Evolutionary conservation across 2,888 invertebrate species (phyloP).

Genomic region (Cerceris ruficornis): DNA sequence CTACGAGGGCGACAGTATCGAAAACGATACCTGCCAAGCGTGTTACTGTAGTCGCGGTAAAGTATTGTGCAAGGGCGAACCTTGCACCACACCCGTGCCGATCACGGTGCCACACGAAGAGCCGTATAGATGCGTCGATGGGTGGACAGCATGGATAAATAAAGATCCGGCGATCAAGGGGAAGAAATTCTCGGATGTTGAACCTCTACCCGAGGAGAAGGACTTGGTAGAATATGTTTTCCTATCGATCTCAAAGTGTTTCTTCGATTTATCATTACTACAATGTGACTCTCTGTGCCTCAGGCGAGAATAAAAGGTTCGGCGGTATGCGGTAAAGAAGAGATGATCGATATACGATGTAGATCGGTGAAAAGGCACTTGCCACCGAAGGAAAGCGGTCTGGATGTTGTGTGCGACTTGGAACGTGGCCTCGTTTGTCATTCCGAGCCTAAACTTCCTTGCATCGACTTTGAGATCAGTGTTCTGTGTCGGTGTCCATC

Average conservation of each 20-base stretch:
- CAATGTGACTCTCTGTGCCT: background rate
- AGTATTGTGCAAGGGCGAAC: constrained; percentile 88
- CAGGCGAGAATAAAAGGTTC: constrained; percentile 80
- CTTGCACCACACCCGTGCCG: constrained; percentile 83
- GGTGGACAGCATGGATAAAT: constrained; percentile 93
- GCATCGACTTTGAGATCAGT: constrained; percentile 92
- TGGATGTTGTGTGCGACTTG: constrained; percentile 90
- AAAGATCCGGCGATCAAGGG: constrained; percentile 82
- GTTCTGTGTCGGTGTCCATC: constrained; percentile 86
- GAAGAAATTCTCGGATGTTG: constrained; percentile 83
- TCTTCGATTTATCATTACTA: background rate
- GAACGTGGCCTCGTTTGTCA: constrained; percentile 88
- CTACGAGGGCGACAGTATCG: constrained; percentile 90
- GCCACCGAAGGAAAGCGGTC: constrained; percentile 87
- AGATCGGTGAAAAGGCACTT: constrained; percentile 86
- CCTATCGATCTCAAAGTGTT: background rate
- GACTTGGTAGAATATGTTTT: constrained; percentile 82
- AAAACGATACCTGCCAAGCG: constrained; percentile 90
- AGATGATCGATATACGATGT: constrained; percentile 90
- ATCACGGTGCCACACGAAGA: constrained; percentile 74
- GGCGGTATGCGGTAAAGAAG: constrained; percentile 85
- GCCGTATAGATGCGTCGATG: constrained; percentile 84
- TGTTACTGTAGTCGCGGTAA: constrained; percentile 89
- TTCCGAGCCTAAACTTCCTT: constrained; percentile 80
- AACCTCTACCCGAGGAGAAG: constrained; percentile 84